A percentile compares a stretch with the other conserved stretches of the same genome.
These are phyloP conservation scores for Bufo gargarizans DNA, from an alignment of 2,113 vertebrate genomes.

Conservation along the genomic window DNA sequence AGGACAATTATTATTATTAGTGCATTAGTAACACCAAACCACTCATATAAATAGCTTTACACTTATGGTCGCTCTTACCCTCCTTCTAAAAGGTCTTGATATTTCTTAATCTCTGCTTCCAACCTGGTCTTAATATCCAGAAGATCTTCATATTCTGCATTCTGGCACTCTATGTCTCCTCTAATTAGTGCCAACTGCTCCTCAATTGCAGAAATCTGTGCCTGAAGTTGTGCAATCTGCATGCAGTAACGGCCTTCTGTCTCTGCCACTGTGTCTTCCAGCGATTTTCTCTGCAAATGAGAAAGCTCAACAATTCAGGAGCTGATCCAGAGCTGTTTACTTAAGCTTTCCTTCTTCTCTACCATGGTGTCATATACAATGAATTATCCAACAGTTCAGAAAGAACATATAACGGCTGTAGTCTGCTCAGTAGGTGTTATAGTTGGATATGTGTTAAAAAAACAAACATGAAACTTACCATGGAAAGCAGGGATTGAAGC, in stretches of 20 bases:
- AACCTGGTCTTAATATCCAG: slow-evolving; percentile 79
- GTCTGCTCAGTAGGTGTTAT: neutral
- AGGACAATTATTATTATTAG: neutral
- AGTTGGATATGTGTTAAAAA: neutral
- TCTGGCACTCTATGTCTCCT: slow-evolving; percentile 75
- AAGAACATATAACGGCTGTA: neutral
- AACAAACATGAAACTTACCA: slow-evolving; percentile 66
- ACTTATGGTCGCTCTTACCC: slow-evolving; percentile 40
- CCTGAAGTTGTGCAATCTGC: slow-evolving; percentile 76
- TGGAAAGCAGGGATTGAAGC: slow-evolving; percentile 63
- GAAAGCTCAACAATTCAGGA: neutral
- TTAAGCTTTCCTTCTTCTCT: neutral
- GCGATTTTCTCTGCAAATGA: slow-evolving; percentile 77
- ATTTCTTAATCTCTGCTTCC: slow-evolving; percentile 85
- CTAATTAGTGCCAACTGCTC: slow-evolving; percentile 75
- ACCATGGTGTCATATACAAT: neutral
- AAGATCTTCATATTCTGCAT: slow-evolving; percentile 73
- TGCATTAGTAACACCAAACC: neutral
- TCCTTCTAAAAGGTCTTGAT: slow-evolving; percentile 78
- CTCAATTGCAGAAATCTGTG: slow-evolving; percentile 76
- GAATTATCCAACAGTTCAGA: neutral
- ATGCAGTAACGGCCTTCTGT: slow-evolving; percentile 74
- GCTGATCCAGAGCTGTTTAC: neutral
- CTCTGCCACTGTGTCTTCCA: slow-evolving; percentile 79
- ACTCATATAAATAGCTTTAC: neutral